Evolutionary conservation across 2,113 vertebrate genomes (phyloP).

Genomic region (Aegithalos caudatus): DNA sequence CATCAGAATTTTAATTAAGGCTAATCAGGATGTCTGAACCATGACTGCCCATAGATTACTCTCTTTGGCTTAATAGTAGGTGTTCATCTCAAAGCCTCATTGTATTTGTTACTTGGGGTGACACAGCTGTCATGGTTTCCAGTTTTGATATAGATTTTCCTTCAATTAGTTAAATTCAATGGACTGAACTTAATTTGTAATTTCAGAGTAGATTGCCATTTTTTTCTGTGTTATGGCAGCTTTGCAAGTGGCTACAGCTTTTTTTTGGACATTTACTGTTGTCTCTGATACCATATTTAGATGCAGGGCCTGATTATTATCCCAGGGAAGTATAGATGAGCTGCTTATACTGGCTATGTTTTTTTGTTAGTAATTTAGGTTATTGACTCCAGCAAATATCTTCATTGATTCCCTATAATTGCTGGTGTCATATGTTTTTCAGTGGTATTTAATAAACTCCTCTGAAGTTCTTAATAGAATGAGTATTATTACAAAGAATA

Average conservation of each 20-base stretch:
- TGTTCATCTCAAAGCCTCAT: neutral
- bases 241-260: neutral
- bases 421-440: neutral
- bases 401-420: conserved; percentile 30
- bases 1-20: conserved; percentile 39
- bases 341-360: neutral
- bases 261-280: neutral
- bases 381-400: conserved; percentile 20
- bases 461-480: neutral
- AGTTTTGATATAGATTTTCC: neutral
- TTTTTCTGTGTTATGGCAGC: neutral
- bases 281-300: neutral
- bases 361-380: neutral
- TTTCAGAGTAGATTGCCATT: neutral
- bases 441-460: neutral
- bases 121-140: neutral
- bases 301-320: neutral
- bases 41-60: neutral
- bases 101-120: neutral
- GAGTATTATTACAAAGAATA: neutral
- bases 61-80: neutral
- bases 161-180: neutral
- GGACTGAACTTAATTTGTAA: neutral
- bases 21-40: conserved; percentile 4
- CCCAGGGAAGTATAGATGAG: neutral